Conservation (phyloP, 2,113 vertebrate species). For the Zootoca vivipara region DNA sequence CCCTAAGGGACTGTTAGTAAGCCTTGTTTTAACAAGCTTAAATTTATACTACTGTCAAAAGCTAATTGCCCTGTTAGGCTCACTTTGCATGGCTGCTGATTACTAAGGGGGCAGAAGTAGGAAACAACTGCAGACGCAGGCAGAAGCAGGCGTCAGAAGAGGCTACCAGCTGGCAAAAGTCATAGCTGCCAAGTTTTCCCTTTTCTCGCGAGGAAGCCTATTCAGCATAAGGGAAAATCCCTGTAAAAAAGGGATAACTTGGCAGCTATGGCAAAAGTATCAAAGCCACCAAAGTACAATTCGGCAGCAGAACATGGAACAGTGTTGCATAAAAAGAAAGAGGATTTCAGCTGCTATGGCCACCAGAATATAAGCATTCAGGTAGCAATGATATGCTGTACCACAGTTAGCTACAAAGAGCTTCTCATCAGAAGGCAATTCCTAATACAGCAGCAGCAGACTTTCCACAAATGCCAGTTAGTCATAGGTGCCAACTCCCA, state of each 20-base stretch:
- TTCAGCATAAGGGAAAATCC: no score
- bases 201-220: no score
- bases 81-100: slow-evolving; percentile 49
- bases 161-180: slow-evolving; percentile 15
- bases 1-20: slow-evolving; percentile 52
- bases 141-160: slow-evolving; percentile 35
- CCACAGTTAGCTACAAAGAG: not conserved
- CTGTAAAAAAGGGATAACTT: no score
- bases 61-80: slow-evolving; percentile 54
- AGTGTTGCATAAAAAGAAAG: not conserved
- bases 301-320: not conserved
- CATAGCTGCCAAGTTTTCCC: no score
- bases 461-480: not conserved
- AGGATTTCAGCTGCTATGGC: not conserved
- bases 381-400: not conserved
- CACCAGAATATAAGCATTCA: not conserved
- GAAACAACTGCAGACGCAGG: slow-evolving; percentile 2
- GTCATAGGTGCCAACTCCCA: not conserved
- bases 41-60: slow-evolving; percentile 60
- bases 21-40: slow-evolving; percentile 59
- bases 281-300: slow-evolving; percentile 36
- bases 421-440: not conserved
- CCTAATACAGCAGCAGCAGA: not conserved
- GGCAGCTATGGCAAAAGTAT: slow-evolving; percentile 1
- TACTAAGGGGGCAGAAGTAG: slow-evolving; percentile 13